phyloP scores from a whole-genome alignment of 2,888 invertebrate genomes.

The Physocephala rufipes region DNA sequence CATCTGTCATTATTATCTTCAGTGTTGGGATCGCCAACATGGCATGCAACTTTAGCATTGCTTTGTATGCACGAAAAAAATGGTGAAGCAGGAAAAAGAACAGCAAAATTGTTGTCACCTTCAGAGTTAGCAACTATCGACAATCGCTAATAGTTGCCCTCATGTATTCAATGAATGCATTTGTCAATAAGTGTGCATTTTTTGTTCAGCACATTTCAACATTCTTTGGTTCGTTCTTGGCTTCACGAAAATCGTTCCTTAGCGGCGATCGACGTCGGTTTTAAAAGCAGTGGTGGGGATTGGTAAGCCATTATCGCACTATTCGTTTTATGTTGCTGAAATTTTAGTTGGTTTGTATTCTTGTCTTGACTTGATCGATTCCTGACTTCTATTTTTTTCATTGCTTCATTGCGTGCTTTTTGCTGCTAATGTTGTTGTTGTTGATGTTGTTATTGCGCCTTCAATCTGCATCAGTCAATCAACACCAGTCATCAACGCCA shows the following conservation, averaged over 20 bases:
- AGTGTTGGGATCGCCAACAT: background rate
- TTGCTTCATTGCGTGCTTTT: background rate
- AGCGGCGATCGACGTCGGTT: too few species aligned
- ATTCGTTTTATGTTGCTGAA: too few species aligned
- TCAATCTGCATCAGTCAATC: too few species aligned
- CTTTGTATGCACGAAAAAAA: background rate
- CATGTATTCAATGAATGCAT: background rate
- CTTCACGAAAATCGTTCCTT: background rate
- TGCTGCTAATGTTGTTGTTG: background rate
- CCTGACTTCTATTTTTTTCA: too few species aligned
- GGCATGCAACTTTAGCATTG: slow-evolving; percentile 12
- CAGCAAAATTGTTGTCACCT: background rate
- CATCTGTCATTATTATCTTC: too few species aligned
- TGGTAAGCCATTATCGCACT: too few species aligned
- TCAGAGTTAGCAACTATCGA: background rate
- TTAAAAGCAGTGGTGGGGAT: too few species aligned
- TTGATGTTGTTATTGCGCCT: background rate
- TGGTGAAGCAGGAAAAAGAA: background rate
- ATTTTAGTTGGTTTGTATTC: background rate
- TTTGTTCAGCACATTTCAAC: slow-evolving; percentile 8
- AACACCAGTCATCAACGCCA: too few species aligned
- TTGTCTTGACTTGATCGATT: too few species aligned
- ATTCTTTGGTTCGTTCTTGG: slow-evolving; percentile 13
- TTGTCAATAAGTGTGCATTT: slow-evolving; percentile 30
- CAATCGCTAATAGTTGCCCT: background rate